Percentiles rank a stretch among this genome's conserved stretches.
Conservation (phyloP, 2,888 invertebrate genomes). For the Phaonia tiefii region DNA sequence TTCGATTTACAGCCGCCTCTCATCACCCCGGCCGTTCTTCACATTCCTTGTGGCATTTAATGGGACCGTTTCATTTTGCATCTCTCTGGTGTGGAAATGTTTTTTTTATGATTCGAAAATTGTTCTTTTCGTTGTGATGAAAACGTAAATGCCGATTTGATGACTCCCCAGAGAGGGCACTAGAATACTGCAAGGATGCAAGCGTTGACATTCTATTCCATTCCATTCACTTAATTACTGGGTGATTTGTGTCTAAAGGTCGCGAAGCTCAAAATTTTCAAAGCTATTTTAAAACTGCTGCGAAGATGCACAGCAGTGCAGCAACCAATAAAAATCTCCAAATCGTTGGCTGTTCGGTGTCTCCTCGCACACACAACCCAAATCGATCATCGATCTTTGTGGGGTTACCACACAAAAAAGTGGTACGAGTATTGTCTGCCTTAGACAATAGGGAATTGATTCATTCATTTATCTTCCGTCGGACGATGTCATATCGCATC, state of each 20-base stretch:
- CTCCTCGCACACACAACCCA: too few species aligned
- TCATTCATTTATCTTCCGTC: too few species aligned
- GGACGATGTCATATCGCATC: too few species aligned
- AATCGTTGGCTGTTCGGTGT: too few species aligned
- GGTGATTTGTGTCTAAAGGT: constrained; percentile 42
- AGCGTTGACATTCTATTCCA: constrained; percentile 22
- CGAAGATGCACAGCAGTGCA: neutral
- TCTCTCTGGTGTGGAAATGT: neutral
- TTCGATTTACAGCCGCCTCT: constrained; percentile 49
- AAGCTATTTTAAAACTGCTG: constrained; percentile 17
- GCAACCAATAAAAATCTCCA: neutral
- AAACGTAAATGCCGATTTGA: constrained; percentile 38
- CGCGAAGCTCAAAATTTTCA: neutral
- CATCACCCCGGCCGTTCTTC: constrained; percentile 18
- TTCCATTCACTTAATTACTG: constrained; percentile 42
- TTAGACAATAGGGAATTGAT: too few species aligned
- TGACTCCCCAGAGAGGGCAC: constrained; percentile 42
- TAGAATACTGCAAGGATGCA: constrained; percentile 50
- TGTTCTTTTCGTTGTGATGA: constrained; percentile 11
- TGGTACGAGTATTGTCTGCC: too few species aligned
- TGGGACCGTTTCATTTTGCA: neutral
- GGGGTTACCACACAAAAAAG: too few species aligned
- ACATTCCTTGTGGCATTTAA: constrained; percentile 48
- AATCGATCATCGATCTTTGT: too few species aligned
- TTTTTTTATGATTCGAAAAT: constrained; percentile 17